These are phyloP conservation scores for Serripes groenlandicus DNA, from an alignment of 2,888 invertebrate species.

Conservation along the genomic window DNA sequence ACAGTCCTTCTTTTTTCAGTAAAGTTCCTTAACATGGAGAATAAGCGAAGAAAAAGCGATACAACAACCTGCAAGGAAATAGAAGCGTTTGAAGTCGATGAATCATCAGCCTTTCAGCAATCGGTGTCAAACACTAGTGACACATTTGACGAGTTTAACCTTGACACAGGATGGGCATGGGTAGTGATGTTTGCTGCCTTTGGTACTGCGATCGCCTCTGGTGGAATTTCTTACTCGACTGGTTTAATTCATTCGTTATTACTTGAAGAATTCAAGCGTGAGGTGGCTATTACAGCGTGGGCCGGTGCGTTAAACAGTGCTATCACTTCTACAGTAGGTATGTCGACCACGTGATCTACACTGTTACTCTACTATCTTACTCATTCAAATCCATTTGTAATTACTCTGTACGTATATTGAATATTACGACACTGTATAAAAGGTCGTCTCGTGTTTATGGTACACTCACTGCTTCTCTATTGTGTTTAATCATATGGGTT, in stretches of 20 bases:
- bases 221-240: conserved; percentile 45
- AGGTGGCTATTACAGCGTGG: conserved; percentile 50
- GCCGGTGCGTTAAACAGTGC: conserved; percentile 55
- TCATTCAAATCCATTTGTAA: too few relatives aligned
- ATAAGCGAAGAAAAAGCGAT: too few relatives aligned
- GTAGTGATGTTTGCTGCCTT: conserved; percentile 56
- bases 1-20: too few relatives aligned
- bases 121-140: neutral
- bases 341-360: too few relatives aligned
- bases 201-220: conserved; percentile 34
- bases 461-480: too few relatives aligned
- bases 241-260: conserved; percentile 57
- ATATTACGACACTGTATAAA: too few relatives aligned
- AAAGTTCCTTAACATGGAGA: too few relatives aligned
- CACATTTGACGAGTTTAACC: conserved; percentile 1
- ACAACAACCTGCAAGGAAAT: neutral
- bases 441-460: too few relatives aligned
- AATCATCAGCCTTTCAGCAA: neutral
- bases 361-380: too few relatives aligned
- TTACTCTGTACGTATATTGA: too few relatives aligned
- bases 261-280: conserved; percentile 49
- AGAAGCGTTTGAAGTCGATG: neutral
- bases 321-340: conserved; percentile 16
- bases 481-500: too few relatives aligned
- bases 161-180: conserved; percentile 59